These are phyloP conservation scores for Mormyrops attenuatus DNA, from an alignment of 2,797 vertebrate genomes.

Conservation along the genomic window DNA sequence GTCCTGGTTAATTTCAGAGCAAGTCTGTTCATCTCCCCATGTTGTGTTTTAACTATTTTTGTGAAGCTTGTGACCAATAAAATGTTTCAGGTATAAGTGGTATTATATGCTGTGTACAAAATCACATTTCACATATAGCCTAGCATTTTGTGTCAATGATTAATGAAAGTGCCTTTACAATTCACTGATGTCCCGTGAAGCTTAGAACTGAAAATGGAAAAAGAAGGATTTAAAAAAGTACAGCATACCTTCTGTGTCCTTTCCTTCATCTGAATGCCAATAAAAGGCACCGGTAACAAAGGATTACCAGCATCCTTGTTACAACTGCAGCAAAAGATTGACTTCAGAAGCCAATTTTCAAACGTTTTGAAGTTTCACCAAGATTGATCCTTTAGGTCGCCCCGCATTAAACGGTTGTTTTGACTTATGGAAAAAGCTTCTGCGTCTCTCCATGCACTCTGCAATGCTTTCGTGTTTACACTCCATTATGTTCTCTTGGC, in stretches of 20 bases:
- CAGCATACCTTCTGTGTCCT: not conserved
- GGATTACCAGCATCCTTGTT: not conserved
- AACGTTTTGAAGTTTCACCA: not conserved
- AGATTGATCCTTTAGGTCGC: not conserved
- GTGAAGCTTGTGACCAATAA: not conserved
- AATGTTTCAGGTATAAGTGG: conserved; percentile 6
- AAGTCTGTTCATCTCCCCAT: not conserved
- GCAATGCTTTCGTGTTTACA: not conserved
- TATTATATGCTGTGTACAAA: not conserved
- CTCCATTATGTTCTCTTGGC: not conserved
- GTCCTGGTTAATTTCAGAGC: conserved; percentile 8
- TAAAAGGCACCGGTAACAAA: not conserved
- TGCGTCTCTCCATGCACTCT: not conserved
- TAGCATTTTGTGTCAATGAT: not conserved
- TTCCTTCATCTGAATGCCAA: not conserved
- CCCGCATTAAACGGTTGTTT: not conserved
- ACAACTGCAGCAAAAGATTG: not conserved
- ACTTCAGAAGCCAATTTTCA: not conserved
- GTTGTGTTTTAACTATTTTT: conserved; percentile 7
- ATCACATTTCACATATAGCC: not conserved
- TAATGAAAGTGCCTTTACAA: conserved; percentile 5
- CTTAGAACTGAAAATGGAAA: conserved; percentile 8
- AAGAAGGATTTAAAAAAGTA: not conserved
- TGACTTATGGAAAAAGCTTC: not conserved
- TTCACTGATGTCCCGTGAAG: not conserved